These are phyloP conservation scores for Gambusia yucatana DNA, from an alignment of 2,797 vertebrate genomes.

Conservation along the genomic window DNA sequence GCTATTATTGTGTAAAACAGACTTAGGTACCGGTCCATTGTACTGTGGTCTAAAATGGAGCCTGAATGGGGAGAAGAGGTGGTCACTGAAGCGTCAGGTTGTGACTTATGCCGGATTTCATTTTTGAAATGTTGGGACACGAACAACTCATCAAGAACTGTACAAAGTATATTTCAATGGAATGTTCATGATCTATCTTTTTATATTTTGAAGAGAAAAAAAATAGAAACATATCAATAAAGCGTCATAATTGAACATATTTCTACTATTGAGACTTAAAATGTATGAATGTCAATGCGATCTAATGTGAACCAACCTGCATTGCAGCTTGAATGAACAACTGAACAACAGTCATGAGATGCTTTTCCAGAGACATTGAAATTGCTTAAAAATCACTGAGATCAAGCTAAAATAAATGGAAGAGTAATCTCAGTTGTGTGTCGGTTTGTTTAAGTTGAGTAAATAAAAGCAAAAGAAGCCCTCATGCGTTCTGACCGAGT, in stretches of 20 bases:
- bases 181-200: conserved; percentile 85
- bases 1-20: conserved; percentile 73
- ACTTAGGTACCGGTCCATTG: conserved; percentile 77
- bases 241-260: conserved; percentile 81
- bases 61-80: conserved; percentile 66
- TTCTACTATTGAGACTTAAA: conserved; percentile 83
- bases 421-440: conserved; percentile 66
- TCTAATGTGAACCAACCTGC: conserved; percentile 80
- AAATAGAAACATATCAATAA: conserved; percentile 84
- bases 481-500: conserved; percentile 15
- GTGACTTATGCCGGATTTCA: conserved; percentile 77
- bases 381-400: conserved; percentile 77
- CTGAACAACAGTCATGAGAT: conserved; percentile 74
- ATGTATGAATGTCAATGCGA: conserved; percentile 82
- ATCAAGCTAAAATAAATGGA: conserved; percentile 79
- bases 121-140: conserved; percentile 82
- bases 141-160: conserved; percentile 79
- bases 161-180: conserved; percentile 85
- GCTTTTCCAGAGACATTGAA: conserved; percentile 78
- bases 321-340: conserved; percentile 81
- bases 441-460: conserved; percentile 52
- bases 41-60: conserved; percentile 69
- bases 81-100: conserved; percentile 72
- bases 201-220: conserved; percentile 81
- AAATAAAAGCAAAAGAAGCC: conserved; percentile 4